Percentiles rank a stretch among this genome's conserved stretches.
Conservation (phyloP, 2,113 vertebrate species). For the Pelobates fuscus region DNA sequence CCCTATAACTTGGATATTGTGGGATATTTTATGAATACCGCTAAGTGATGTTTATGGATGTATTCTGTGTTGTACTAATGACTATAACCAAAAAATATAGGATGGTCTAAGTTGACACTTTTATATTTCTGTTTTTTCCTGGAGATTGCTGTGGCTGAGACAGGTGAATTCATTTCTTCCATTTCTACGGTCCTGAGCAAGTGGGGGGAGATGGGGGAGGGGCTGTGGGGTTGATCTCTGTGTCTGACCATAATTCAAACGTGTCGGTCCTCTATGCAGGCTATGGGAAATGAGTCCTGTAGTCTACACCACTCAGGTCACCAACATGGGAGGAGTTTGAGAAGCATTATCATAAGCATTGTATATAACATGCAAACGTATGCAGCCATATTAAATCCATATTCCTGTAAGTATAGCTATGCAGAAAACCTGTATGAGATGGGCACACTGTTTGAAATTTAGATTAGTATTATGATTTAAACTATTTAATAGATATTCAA, state of each 20-base stretch:
- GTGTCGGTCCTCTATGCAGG: slow-evolving; percentile 14
- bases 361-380: neutral
- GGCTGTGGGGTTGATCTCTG: neutral
- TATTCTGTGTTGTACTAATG: neutral
- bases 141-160: neutral
- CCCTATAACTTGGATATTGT: slow-evolving; percentile 10
- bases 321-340: slow-evolving; percentile 35
- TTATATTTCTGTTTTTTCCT: neutral
- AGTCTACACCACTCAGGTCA: slow-evolving; percentile 32
- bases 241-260: neutral
- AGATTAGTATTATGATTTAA: too few species aligned
- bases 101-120: neutral
- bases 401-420: too few species aligned
- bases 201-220: neutral
- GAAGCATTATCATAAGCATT: neutral
- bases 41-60: neutral
- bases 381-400: too few species aligned
- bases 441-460: too few species aligned
- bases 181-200: slow-evolving; percentile 1
- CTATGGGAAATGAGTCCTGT: slow-evolving; percentile 15
- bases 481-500: too few species aligned
- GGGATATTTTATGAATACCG: neutral
- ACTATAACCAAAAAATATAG: neutral
- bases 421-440: too few species aligned
- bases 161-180: slow-evolving; percentile 1